Conservation (phyloP, 2,888 invertebrate species). For the Blera fallax region DNA sequence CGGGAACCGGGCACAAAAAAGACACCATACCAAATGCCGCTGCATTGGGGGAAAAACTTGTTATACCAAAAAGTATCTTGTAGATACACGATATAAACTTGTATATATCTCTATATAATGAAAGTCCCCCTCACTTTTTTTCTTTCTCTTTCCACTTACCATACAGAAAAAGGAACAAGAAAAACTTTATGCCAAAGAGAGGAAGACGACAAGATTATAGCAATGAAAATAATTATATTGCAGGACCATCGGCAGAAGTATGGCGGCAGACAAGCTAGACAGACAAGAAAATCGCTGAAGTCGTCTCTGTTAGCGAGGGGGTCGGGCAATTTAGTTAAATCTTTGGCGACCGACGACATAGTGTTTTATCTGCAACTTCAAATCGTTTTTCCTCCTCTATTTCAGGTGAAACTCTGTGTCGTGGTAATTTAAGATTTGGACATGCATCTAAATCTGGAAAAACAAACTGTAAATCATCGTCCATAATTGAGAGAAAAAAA, state of each 20-base stretch:
- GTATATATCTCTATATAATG: slow-evolving; percentile 31
- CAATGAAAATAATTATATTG: slow-evolving; percentile 10
- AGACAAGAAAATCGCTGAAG: slow-evolving; percentile 33
- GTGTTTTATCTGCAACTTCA: slow-evolving; percentile 27
- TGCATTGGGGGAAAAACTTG: slow-evolving; percentile 28
- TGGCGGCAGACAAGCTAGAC: slow-evolving; percentile 22
- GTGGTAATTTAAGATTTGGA: slow-evolving; percentile 39
- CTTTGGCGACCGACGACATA: slow-evolving; percentile 13
- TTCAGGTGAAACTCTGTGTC: background rate
- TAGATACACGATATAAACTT: slow-evolving; percentile 50
- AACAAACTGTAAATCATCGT: slow-evolving; percentile 45
- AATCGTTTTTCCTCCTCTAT: background rate
- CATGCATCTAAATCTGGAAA: slow-evolving; percentile 34
- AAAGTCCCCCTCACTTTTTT: slow-evolving; percentile 33
- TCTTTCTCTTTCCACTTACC: background rate
- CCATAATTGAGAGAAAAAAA: slow-evolving; percentile 50
- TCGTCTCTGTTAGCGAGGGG: background rate
- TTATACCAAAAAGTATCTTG: slow-evolving; percentile 62
- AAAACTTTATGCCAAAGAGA: background rate
- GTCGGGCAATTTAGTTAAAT: slow-evolving; percentile 32
- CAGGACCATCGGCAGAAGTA: slow-evolving; percentile 14
- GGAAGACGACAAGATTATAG: background rate
- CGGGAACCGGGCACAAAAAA: slow-evolving; percentile 6
- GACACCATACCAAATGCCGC: background rate
- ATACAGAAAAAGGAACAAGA: slow-evolving; percentile 11